A percentile compares a stretch with the other conserved stretches of the same genome.
phyloP scores from a whole-genome alignment of 1,140 invertebrate species.

The Parapsyche elsis region DNA sequence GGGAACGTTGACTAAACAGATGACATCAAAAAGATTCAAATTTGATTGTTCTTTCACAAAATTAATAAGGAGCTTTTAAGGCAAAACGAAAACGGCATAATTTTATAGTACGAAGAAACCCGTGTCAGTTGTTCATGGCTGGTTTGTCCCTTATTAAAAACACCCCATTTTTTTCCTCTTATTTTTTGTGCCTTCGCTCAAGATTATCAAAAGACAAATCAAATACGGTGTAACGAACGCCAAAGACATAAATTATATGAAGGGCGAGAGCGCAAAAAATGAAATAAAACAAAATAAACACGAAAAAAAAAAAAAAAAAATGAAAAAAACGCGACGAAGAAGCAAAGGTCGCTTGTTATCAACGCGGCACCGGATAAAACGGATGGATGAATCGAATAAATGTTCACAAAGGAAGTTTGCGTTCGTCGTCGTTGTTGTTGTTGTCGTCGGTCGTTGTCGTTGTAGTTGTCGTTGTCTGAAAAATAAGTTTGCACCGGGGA shows the following conservation, averaged over 20 bases:
- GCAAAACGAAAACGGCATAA: neutral
- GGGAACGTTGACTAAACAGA: neutral
- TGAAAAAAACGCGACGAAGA: conserved; percentile 10
- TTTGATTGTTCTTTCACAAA: conserved; percentile 23
- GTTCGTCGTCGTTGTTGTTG: conserved; percentile 53
- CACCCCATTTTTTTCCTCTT: neutral
- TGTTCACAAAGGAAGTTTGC: conserved; percentile 54
- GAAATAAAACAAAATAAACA: neutral
- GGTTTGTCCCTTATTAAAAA: conserved; percentile 18
- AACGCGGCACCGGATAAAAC: conserved; percentile 52
- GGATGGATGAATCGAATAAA: conserved; percentile 56
- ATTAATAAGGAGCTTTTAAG: conserved; percentile 13
- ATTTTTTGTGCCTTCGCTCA: neutral
- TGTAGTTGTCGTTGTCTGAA: conserved; percentile 6
- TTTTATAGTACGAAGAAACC: neutral
- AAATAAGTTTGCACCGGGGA: conserved; percentile 39
- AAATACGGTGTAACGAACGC: conserved; percentile 44
- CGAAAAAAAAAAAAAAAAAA: neutral
- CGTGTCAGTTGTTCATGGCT: neutral
- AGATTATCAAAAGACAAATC: conserved; percentile 49
- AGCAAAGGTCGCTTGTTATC: conserved; percentile 54
- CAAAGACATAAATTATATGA: conserved; percentile 13
- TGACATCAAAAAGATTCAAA: conserved; percentile 14
- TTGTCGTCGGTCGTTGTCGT: conserved; percentile 22
- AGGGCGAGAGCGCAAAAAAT: neutral